Evolutionary conservation across 1,140 invertebrate species (phyloP).

Genomic region (Chelonus insularis): DNA sequence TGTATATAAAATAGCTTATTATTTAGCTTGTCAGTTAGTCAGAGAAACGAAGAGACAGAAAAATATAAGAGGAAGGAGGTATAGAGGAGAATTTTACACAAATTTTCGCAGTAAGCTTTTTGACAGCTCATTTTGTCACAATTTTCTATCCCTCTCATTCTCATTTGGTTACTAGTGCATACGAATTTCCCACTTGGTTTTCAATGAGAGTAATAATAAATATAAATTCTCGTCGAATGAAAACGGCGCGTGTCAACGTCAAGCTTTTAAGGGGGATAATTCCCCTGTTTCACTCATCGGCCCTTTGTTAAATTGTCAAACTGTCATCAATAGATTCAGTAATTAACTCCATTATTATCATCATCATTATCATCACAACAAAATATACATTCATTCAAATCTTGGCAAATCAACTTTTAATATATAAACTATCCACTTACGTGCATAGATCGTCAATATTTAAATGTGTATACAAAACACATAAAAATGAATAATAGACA

Average conservation of each 20-base stretch:
- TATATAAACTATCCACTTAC: too few species aligned
- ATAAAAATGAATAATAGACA: constrained; percentile 32
- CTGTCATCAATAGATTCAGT: constrained; percentile 1
- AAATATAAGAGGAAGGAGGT: neutral
- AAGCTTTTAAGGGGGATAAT: constrained; percentile 2
- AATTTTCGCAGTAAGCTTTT: constrained; percentile 17
- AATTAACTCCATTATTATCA: neutral
- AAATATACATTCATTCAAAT: too few species aligned
- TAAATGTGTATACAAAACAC: too few species aligned
- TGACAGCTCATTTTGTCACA: constrained; percentile 17
- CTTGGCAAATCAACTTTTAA: too few species aligned
- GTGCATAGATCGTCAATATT: too few species aligned
- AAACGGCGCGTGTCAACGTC: constrained; percentile 10
- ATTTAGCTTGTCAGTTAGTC: neutral
- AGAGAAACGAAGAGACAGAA: neutral
- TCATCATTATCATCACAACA: too few species aligned
- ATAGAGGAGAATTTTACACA: constrained; percentile 9
- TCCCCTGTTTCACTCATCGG: neutral
- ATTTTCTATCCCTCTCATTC: constrained; percentile 3
- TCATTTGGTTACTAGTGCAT: neutral
- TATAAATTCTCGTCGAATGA: constrained; percentile 24
- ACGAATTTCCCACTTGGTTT: constrained; percentile 17
- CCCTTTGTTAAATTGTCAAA: neutral
- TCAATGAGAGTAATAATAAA: constrained; percentile 9
- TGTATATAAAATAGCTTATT: constrained; percentile 6